Base-by-base conservation (phyloP, 1,140 invertebrate species). In the Akabosia matsudoensis region DNA sequence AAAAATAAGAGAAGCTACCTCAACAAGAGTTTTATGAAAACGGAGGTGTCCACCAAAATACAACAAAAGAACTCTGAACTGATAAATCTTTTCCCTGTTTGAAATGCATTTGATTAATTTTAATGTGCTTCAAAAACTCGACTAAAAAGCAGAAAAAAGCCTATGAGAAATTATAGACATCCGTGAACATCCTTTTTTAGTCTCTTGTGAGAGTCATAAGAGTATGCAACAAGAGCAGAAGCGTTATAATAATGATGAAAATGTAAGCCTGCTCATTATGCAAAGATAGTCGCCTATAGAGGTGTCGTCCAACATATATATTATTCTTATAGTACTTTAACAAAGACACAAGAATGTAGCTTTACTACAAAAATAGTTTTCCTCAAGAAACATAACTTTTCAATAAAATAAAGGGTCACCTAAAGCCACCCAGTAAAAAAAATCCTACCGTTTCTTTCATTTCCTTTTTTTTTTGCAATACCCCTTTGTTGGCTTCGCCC, bases 321-420 rank as follows among this genome's bases (percentile, higher is more conserved):
- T 67, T 67, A 67, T 67, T 67, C 61, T 22, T 67, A 67, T 67
- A 67, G 61, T 67, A 67, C 61, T 67, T 67, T 67, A 67, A 67
- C 61, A 67, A 67, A 61, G n/a, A n/a, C 10, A 61, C 16, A 61
- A 10, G 16, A 61, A 4, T 56, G 22, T 56, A 56, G 54, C 54
- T 67, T 67, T 28, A 16, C 4, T 30, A 31, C 28, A 67, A 67
- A 67, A 31, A 28, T 2, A 67, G 22, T 30, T 28, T 67, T 56
- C 22, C 14, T 13, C 7, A 45, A 45, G 37, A 45, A 45, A 45
- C 37, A 7, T 13, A 10, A n/a, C 61, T 30, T 67, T 67, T 30
- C 24, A 30, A 67, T 13, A 22, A 22, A 56, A 13, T 4, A 24
- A 56, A 24, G 54, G 54, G 22, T 16, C 54, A 56, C 10, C 22